Evolutionary conservation across 2,113 vertebrate species (phyloP), one percentile per base, ranked within the genome.

Genomic region (Typhlomys cinereus): DNA sequence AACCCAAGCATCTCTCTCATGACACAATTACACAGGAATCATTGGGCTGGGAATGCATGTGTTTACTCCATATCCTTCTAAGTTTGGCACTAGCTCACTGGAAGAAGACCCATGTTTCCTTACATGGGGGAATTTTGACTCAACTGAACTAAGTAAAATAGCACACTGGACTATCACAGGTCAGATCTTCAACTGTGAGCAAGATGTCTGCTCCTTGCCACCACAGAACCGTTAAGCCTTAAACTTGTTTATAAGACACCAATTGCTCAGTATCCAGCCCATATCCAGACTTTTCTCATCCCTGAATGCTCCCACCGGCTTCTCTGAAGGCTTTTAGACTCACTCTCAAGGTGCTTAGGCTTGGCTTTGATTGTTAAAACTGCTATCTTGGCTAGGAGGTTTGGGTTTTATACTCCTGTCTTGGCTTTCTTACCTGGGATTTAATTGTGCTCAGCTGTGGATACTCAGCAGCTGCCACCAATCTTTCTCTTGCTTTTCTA

Each of bases 171-270:
- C 14, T 54, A 75, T 39, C 44, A 50, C 46, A 82, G 7, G 84
- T 62, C 48, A 69, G 4, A 48, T 83, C 48, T 83, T 71, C 71
- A 78, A 50, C 48, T 62, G 4, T 36, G n/a, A n/a, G 31, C 13
- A 6, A 83, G 41, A 84, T 67, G 7, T 21, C 67, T 85, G 27
- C 57, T 64, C 50, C 25, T 61, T 80, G 10, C 39, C 17, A 44
- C 1, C 25, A 10, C 21, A 52, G 50, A 27, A 50, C 13, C 69
- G 5, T 39, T n/a, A 14, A 71, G 27, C 36, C 21, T 13, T 85
- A 21, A 66, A 73, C 82, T 94, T 61, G 48, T 61, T 81, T 75
- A 69, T n/a, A 85, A 92, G 34, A 23, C 66, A 46, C n/a, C 36
- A 83, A 46, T 20, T 73, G 67, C 48, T 50, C 23, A 70, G 64